Percentiles rank a stretch among this genome's conserved stretches.
Conservation (phyloP, 2,797 vertebrate genomes). For the Hoplostethus mediterraneus region DNA sequence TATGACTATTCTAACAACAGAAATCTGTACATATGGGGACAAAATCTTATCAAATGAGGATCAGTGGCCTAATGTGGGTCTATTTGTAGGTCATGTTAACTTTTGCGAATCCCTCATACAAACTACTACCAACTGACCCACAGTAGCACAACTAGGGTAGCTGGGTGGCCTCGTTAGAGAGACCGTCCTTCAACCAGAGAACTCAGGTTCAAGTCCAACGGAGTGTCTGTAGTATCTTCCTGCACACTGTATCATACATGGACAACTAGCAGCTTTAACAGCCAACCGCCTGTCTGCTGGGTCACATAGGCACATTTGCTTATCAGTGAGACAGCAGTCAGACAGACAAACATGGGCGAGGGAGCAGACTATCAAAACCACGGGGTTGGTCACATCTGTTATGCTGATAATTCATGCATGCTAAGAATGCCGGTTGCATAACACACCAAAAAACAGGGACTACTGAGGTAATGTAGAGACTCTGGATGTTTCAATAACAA, state of each 20-base stretch:
- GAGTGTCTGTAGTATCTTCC: conserved; percentile 23
- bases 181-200: neutral
- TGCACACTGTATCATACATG: conserved; percentile 41
- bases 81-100: too few relatives aligned
- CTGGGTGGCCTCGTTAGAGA: neutral
- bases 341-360: conserved; percentile 62
- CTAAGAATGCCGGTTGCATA: conserved; percentile 65
- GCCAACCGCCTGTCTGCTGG: conserved; percentile 41
- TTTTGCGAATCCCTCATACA: neutral
- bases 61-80: too few relatives aligned
- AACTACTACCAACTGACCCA: neutral
- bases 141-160: neutral
- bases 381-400: conserved; percentile 64
- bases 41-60: too few relatives aligned
- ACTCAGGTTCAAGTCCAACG: conserved; percentile 1
- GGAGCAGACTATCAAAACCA: conserved; percentile 63
- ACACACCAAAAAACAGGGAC: conserved; percentile 46
- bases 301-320: conserved; percentile 66
- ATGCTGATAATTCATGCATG: conserved; percentile 55
- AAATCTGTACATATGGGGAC: too few relatives aligned
- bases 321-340: conserved; percentile 68
- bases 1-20: too few relatives aligned
- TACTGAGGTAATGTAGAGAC: conserved; percentile 38
- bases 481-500: too few relatives aligned
- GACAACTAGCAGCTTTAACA: conserved; percentile 32